These are phyloP conservation scores for Pterocles gutturalis DNA, from an alignment of 2,113 vertebrate genomes.

Conservation along the genomic window DNA sequence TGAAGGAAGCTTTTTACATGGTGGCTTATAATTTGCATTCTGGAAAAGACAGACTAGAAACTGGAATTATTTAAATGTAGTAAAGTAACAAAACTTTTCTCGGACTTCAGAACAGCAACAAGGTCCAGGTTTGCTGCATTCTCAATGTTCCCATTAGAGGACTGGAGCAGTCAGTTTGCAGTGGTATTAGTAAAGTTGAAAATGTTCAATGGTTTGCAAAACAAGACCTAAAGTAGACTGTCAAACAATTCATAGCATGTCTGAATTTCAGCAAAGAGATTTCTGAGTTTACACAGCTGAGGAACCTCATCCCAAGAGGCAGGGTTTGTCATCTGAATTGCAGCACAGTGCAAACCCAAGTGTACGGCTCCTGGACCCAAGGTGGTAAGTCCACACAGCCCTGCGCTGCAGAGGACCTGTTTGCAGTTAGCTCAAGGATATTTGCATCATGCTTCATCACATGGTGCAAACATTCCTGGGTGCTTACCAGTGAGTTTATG, in stretches of 20 bases:
- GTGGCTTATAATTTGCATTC: background rate
- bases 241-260: background rate
- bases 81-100: background rate
- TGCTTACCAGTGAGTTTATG: background rate
- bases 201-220: background rate
- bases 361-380: background rate
- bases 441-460: background rate
- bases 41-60: background rate
- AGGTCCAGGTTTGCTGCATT: background rate
- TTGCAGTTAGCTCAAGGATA: background rate
- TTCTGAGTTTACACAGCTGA: background rate
- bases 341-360: background rate
- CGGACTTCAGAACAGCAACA: background rate
- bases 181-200: background rate
- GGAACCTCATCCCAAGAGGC: background rate
- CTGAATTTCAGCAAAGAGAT: background rate
- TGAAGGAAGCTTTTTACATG: background rate
- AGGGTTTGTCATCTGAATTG: background rate
- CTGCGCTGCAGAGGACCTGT: background rate
- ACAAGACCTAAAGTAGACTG: background rate
- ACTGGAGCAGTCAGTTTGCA: background rate
- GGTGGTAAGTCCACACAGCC: background rate
- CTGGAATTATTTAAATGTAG: background rate
- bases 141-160: background rate
- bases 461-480: background rate